These are phyloP conservation scores for Misgurnus anguillicaudatus DNA, from an alignment of 2,113 vertebrate species.

Conservation along the genomic window DNA sequence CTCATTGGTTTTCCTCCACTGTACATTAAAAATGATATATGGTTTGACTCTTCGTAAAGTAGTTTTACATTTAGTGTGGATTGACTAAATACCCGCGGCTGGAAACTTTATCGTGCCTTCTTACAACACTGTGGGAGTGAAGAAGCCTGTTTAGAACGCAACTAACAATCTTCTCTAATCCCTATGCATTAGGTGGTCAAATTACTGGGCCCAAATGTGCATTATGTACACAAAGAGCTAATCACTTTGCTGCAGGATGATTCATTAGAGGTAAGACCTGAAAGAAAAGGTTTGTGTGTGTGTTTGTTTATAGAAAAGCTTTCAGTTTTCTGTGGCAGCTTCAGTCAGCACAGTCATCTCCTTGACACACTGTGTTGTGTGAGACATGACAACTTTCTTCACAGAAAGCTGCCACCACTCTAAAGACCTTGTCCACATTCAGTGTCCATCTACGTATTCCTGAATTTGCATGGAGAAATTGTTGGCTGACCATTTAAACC, in stretches of 20 bases:
- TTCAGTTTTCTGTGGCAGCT: slow-evolving; percentile 11
- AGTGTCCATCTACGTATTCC: neutral
- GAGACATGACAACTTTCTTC: neutral
- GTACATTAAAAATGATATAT: no score
- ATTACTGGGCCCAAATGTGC: slow-evolving; percentile 85
- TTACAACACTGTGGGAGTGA: neutral
- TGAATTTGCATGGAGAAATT: slow-evolving; percentile 8
- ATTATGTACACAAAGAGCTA: slow-evolving; percentile 89
- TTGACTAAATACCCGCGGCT: neutral
- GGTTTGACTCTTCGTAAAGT: no score
- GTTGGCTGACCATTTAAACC: neutral
- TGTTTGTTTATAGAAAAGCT: slow-evolving; percentile 11
- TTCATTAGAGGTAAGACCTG: slow-evolving; percentile 86
- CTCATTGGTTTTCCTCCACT: no score
- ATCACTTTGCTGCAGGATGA: slow-evolving; percentile 88
- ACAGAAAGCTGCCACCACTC: neutral
- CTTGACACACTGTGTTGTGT: slow-evolving; percentile 8
- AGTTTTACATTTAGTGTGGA: neutral
- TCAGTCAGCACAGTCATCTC: slow-evolving; percentile 4
- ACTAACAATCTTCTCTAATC: slow-evolving; percentile 3
- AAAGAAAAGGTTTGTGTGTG: slow-evolving; percentile 9
- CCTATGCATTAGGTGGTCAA: slow-evolving; percentile 85
- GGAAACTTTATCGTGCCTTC: no score
- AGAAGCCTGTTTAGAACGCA: slow-evolving; percentile 10
- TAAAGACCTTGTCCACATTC: neutral